Conservation (phyloP, 2,797 vertebrate species). For the Tenualosa ilisha region DNA sequence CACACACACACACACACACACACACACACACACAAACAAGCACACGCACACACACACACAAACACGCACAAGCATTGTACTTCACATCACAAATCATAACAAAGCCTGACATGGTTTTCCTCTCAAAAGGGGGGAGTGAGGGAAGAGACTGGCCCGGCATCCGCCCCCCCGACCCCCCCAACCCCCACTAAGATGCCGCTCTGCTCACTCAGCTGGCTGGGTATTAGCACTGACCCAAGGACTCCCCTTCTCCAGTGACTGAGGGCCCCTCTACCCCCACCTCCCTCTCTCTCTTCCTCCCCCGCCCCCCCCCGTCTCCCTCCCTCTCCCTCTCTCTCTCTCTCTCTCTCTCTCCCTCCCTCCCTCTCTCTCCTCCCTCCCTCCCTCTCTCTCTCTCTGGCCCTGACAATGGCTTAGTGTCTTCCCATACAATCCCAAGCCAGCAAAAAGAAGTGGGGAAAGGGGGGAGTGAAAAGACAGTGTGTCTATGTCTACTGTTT, state of each 20-base stretch:
- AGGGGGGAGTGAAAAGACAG: not conserved
- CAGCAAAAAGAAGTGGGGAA: not conserved
- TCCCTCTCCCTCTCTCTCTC: too few relatives aligned
- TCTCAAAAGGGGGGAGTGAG: not conserved
- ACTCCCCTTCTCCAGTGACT: not conserved
- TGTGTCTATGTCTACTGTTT: not conserved
- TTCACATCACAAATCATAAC: slow-evolving; percentile 22
- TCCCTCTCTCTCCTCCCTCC: too few relatives aligned
- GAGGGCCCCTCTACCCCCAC: not conserved
- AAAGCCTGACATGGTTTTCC: slow-evolving; percentile 39
- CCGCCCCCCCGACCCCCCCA: too few relatives aligned
- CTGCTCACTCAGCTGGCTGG: not conserved
- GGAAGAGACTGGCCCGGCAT: not conserved
- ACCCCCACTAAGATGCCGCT: not conserved
- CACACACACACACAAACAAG: not conserved
- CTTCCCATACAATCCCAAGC: slow-evolving; percentile 17
- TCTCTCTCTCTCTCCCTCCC: not conserved
- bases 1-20: too few relatives aligned
- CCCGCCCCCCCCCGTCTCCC: not conserved
- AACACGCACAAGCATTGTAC: not conserved
- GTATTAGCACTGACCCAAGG: not conserved
- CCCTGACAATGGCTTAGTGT: slow-evolving; percentile 48
- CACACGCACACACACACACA: too few relatives aligned
- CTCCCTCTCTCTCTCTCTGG: not conserved
- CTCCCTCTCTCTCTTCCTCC: not conserved